These are phyloP conservation scores for Acrocera orbiculus DNA, from an alignment of 2,888 invertebrate genomes.

Conservation along the genomic window DNA sequence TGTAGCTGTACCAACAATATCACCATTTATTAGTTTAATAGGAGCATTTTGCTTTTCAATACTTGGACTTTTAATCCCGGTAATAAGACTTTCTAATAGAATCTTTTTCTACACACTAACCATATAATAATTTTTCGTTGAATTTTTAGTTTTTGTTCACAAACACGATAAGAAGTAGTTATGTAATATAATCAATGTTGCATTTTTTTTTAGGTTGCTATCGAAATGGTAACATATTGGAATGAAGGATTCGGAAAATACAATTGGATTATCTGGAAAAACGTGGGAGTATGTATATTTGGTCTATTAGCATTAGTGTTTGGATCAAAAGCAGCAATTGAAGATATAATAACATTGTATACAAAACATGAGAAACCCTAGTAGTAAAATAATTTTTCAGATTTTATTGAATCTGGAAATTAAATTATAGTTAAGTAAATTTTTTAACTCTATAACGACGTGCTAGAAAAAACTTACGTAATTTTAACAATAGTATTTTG, in stretches of 20 bases:
- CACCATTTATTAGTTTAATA: constrained; percentile 78
- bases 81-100: constrained; percentile 24
- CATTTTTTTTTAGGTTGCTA: constrained; percentile 33
- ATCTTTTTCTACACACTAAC: background rate
- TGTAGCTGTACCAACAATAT: constrained; percentile 71
- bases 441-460: too few relatives aligned
- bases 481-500: too few relatives aligned
- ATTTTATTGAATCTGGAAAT: too few relatives aligned
- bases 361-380: too few relatives aligned
- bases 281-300: constrained; percentile 52
- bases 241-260: constrained; percentile 57
- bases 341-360: constrained; percentile 37
- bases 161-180: background rate
- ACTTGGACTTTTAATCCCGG: constrained; percentile 75
- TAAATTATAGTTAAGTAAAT: too few relatives aligned
- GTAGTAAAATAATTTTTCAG: too few relatives aligned
- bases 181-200: background rate
- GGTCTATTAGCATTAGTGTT: constrained; percentile 67
- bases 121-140: background rate
- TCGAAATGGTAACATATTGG: constrained; percentile 77
- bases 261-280: constrained; percentile 63
- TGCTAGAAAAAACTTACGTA: too few relatives aligned
- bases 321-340: constrained; percentile 52
- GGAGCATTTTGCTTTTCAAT: constrained; percentile 89
- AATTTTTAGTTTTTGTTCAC: background rate